These are phyloP conservation scores for Nineta flava DNA, from an alignment of 2,888 invertebrate genomes.

Conservation along the genomic window DNA sequence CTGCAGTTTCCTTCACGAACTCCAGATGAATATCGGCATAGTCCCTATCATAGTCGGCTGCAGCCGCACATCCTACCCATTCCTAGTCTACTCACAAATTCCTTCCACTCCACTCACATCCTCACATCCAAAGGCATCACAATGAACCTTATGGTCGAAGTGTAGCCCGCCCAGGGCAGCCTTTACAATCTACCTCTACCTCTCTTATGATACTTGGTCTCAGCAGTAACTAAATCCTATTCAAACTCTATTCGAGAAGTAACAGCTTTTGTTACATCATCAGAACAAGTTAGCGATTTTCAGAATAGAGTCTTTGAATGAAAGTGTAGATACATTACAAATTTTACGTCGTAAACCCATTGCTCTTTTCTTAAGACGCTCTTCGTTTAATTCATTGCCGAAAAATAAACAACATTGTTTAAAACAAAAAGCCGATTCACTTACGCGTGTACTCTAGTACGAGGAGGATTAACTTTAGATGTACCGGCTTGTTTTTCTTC, in stretches of 20 bases:
- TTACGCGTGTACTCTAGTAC: constrained; percentile 17
- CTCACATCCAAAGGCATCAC: no score
- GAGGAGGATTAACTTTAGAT: constrained; percentile 17
- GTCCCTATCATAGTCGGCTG: no score
- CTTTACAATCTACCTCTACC: no score
- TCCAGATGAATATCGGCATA: no score
- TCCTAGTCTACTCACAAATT: no score
- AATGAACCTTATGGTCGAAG: no score
- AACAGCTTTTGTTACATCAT: constrained; percentile 17
- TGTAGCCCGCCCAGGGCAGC: no score
- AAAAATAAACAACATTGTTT: constrained; percentile 20
- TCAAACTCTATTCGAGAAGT: constrained; percentile 15
- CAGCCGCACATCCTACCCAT: no score
- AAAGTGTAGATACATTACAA: constrained; percentile 17
- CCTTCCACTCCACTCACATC: no score
- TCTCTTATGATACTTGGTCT: no score
- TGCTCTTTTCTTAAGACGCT: constrained; percentile 19
- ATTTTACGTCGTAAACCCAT: constrained; percentile 13
- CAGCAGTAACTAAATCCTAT: constrained; percentile 18
- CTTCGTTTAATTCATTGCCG: constrained; percentile 21
- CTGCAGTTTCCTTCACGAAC: no score
- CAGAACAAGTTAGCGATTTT: constrained; percentile 12
- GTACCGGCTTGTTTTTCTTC: constrained; percentile 18
- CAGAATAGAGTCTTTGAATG: constrained; percentile 14
- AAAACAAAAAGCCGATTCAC: constrained; percentile 19